Base-by-base conservation (phyloP, 2,113 vertebrate species). In the Pandion haliaetus region DNA sequence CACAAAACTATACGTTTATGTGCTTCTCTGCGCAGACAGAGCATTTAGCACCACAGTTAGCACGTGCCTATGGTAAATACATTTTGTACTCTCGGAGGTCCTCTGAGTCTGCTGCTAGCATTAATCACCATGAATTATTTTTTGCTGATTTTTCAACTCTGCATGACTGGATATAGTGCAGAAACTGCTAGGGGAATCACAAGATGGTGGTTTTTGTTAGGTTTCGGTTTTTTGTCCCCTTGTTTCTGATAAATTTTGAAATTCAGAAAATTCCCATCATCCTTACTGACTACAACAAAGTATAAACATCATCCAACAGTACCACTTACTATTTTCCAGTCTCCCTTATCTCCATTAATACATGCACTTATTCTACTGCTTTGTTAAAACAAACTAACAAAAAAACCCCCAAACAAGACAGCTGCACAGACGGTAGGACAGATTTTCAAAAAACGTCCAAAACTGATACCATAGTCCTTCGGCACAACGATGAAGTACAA, bases 401-500 rank as follows among this genome's bases (percentile, higher is more conserved):
- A 42, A 34, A 50, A 23, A 40, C 2, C 10, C 32, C 12, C 9
- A 8, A 66, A 19, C 1, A 2, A 15, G 8, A 28, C 26, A 26
- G 31, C 0, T 58, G 29, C n/a, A 31, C 19, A 29, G 59, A 20
- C 16, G 65, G 38, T 0, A 28, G n/a, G 10, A 59, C 13, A 63
- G 34, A 34, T n/a, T 20, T 36, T 69, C 50, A 14, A 6, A 32
- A 49, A 2, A 8, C 10, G 1, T 5, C 36, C 36, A 4, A 28
- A 16, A 14, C 1, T 13, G 82, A 88, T 99, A 99, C 99, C 99
- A 2, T 99, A 99, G 97, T 99, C 99, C 97, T 99, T 98, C 6
- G 99, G 99, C 80, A 99, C 99, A 1, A 98, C 97, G 89, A 99
- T 99, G 83, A 99, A 99, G 97, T 99, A 99, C 44, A 99, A 96